Evolutionary conservation across 2,113 vertebrate species (phyloP).

Genomic region (Myiozetetes cayanensis): DNA sequence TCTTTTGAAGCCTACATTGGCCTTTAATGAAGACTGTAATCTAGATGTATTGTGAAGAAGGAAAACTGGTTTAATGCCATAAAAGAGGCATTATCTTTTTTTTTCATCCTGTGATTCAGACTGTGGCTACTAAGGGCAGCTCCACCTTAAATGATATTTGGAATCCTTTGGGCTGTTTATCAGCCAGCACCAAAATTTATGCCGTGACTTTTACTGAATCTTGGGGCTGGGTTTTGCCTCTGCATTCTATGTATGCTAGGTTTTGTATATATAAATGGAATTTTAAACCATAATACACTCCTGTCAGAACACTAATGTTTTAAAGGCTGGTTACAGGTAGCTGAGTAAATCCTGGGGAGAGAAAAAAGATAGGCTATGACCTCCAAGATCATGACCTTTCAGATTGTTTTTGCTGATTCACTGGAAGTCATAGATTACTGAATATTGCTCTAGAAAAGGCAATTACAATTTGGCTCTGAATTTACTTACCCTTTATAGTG

Average conservation of each 20-base stretch:
- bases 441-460: background rate
- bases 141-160: background rate
- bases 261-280: background rate
- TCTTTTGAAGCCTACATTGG: background rate
- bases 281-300: background rate
- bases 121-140: background rate
- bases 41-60: background rate
- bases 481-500: background rate
- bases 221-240: background rate
- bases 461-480: background rate
- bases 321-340: background rate
- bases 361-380: background rate
- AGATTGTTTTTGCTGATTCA: background rate
- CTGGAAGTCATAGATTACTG: background rate
- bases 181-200: background rate
- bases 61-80: background rate
- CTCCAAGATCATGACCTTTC: background rate
- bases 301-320: background rate
- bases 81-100: background rate
- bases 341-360: background rate
- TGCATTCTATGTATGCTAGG: background rate
- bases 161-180: background rate
- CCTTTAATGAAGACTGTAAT: background rate
- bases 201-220: background rate
- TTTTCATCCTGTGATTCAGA: background rate